Evolutionary conservation across 2,797 vertebrate genomes (phyloP), one percentile per base, ranked within the genome.

Genomic region (Falco concolor): DNA sequence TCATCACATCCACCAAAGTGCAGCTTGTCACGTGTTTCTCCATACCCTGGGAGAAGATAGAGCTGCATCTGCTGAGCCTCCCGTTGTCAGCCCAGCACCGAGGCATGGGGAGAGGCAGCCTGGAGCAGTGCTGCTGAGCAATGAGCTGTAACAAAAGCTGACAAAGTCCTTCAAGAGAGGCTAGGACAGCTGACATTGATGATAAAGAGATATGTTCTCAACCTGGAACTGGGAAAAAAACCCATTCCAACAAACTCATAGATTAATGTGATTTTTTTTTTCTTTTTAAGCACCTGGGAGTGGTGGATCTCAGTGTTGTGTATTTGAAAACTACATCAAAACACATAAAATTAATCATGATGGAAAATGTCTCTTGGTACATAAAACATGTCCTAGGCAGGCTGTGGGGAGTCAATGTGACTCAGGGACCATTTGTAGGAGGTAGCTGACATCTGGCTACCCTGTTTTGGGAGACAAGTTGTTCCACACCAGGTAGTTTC

Each of bases 201-300:
- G 10, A 12, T n/a, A 47, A 50, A 93, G 5, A n/a, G 49, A 32
- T 38, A 54, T 38, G 12, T 75, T 75, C 13, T 82, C 63, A 42
- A 8, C 10, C 45, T 15, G 10, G 9, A 72, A 67, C 0, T 9
- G 3, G 20, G 34, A 3, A 44, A 38, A 65, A 68, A 50, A 27
- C 8, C 1, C 1, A 13, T 19, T 34, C 53, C 54, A 54, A 38
- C 3, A 32, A 70, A 23, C 1, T 77, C 9, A 40, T 7, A 15
- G 7, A 1, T n/a, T 20, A 65, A 36, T 25, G 24, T 9, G 10
- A 2, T 11, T 45, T 13, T 3, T 0, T 2, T 16, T n/a, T 7
- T 2, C n/a, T n/a, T 57, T 87, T n/a, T 9, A 28, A 28, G 1
- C 9, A 23, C 24, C 10, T 42, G 17, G 63, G 12, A 64, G 40